These are phyloP conservation scores for Spermophilus dauricus DNA, from an alignment of 2,113 vertebrate species.

Conservation along the genomic window DNA sequence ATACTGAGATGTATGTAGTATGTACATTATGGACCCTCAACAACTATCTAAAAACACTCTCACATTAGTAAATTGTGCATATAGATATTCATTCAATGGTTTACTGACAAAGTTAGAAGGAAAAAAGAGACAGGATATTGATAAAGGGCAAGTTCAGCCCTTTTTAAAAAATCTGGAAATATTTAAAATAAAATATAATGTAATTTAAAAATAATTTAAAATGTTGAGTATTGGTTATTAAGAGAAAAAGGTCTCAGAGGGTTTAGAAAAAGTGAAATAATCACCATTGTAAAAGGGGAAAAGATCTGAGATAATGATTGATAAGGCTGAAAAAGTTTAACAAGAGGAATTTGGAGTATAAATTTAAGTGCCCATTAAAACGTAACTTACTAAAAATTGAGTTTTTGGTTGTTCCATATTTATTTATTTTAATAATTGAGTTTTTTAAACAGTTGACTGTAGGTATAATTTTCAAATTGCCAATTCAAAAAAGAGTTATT, in stretches of 20 bases:
- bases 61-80: background rate
- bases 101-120: background rate
- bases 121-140: background rate
- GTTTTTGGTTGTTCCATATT: background rate
- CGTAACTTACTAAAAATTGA: background rate
- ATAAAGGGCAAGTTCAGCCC: background rate
- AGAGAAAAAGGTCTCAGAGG: background rate
- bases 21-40: background rate
- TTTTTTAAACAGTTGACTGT: conserved; percentile 9
- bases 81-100: background rate
- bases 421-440: conserved; percentile 2
- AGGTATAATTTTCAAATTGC: background rate
- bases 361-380: background rate
- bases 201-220: conserved; percentile 56
- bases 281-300: background rate
- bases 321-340: background rate
- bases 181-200: conserved; percentile 58
- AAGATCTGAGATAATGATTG: background rate
- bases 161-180: background rate
- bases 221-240: background rate
- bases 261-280: background rate
- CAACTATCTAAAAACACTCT: background rate
- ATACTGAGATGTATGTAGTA: background rate
- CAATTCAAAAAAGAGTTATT: background rate
- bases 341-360: background rate